A percentile compares a stretch with the other conserved stretches of the same genome.
Evolutionary conservation across 2,113 vertebrate genomes (phyloP).

Genomic region (Grantiella picta): DNA sequence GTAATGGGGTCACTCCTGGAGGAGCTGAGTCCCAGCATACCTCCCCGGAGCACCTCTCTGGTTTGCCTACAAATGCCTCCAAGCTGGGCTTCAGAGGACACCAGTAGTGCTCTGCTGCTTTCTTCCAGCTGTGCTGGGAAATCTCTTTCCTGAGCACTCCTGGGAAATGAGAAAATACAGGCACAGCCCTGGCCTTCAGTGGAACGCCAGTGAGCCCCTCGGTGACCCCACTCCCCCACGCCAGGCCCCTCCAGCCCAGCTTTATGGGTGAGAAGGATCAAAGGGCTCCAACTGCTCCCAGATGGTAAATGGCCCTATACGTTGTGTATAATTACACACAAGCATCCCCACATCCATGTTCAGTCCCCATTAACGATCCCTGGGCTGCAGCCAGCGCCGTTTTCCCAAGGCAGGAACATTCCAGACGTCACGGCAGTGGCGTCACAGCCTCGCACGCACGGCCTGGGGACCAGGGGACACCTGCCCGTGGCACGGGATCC

Average conservation of each 20-base stretch:
- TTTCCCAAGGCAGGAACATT: neutral
- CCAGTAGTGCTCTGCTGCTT: neutral
- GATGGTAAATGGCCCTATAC: neutral
- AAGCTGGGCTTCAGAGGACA: neutral
- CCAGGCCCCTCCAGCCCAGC: neutral
- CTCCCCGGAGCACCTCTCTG: neutral
- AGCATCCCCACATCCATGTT: slow-evolving; percentile 18
- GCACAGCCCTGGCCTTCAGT: neutral
- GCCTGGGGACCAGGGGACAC: neutral
- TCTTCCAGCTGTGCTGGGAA: slow-evolving; percentile 28
- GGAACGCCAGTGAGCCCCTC: neutral
- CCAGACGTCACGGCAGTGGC: neutral
- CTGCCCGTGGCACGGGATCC: rapidly evolving
- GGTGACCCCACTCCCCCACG: neutral
- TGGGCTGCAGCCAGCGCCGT: neutral
- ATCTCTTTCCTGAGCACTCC: neutral
- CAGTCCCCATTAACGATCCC: neutral
- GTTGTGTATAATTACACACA: neutral
- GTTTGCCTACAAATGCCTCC: neutral
- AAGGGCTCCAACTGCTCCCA: slow-evolving; percentile 41
- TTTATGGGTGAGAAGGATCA: slow-evolving; percentile 41
- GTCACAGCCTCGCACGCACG: neutral
- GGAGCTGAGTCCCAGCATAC: neutral
- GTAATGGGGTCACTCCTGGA: neutral
- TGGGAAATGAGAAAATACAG: slow-evolving; percentile 47